These are phyloP conservation scores for Bombus superbus DNA, from an alignment of 1,140 invertebrate genomes.

Conservation along the genomic window DNA sequence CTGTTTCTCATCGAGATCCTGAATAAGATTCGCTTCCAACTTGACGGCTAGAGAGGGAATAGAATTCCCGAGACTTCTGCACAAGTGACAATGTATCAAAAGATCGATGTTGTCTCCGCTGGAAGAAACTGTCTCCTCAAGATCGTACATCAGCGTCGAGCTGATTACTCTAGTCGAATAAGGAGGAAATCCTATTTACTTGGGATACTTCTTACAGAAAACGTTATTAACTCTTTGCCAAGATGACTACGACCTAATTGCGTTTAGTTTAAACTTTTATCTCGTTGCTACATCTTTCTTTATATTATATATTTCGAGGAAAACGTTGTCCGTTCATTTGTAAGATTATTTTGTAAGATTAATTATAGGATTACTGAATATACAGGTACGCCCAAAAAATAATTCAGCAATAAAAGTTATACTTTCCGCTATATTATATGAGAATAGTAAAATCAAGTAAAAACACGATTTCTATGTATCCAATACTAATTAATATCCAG, in stretches of 20 bases:
- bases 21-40: not conserved
- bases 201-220: not conserved
- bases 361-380: too few species aligned
- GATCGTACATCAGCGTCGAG: not conserved
- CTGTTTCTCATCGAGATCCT: not conserved
- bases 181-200: not conserved
- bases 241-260: not conserved
- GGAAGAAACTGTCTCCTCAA: not conserved
- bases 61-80: not conserved
- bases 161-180: not conserved
- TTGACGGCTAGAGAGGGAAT: not conserved
- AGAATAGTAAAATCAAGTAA: not conserved
- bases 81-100: constrained; percentile 16
- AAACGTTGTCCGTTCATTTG: too few species aligned
- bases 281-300: not conserved
- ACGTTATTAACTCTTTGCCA: not conserved
- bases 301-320: not conserved
- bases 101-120: constrained; percentile 17
- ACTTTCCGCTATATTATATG: too few species aligned
- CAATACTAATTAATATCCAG: not conserved
- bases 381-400: too few species aligned
- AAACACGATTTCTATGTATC: not conserved
- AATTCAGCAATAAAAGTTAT: too few species aligned
- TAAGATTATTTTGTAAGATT: too few species aligned
- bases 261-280: not conserved